Evolutionary conservation across 2,797 vertebrate genomes (phyloP).

Genomic region (Neosilurus mollespiculum): DNA sequence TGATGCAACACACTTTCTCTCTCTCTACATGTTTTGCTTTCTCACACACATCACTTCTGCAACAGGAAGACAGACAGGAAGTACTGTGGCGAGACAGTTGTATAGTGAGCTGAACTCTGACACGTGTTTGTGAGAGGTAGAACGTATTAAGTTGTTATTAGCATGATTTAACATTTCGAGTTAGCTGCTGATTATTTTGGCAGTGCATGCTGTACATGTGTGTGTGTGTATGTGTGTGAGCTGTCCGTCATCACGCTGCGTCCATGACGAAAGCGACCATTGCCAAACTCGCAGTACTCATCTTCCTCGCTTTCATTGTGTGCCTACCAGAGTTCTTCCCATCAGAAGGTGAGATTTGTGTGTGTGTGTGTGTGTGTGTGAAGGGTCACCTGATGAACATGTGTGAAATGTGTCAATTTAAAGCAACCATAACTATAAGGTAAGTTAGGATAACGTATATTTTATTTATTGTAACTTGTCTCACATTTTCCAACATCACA

Average conservation of each 20-base stretch:
- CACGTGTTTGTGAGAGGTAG: neutral
- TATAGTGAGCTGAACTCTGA: slow-evolving; percentile 20
- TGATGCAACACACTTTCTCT: slow-evolving; percentile 20
- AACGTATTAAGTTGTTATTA: neutral
- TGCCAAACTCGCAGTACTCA: slow-evolving; percentile 76
- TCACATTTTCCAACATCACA: too few relatives aligned
- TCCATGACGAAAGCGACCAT: slow-evolving; percentile 73
- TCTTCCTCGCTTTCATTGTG: slow-evolving; percentile 79
- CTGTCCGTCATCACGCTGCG: slow-evolving; percentile 48
- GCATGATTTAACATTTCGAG: neutral
- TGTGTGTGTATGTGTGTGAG: neutral
- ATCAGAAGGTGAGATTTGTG: slow-evolving; percentile 27
- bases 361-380: slow-evolving; percentile 25
- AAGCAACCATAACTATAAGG: neutral
- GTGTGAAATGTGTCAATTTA: neutral
- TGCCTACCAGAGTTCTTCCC: slow-evolving; percentile 88
- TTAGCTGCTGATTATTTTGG: neutral
- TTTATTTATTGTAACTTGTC: too few relatives aligned
- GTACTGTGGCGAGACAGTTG: slow-evolving; percentile 47
- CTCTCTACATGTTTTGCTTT: slow-evolving; percentile 53
- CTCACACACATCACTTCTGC: slow-evolving; percentile 7
- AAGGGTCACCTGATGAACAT: neutral
- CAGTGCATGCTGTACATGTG: neutral
- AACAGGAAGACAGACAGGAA: slow-evolving; percentile 75
- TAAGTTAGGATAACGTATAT: too few relatives aligned